These are phyloP conservation scores for Dermolepida albohirtum DNA, from an alignment of 2,888 invertebrate species.

Conservation along the genomic window DNA sequence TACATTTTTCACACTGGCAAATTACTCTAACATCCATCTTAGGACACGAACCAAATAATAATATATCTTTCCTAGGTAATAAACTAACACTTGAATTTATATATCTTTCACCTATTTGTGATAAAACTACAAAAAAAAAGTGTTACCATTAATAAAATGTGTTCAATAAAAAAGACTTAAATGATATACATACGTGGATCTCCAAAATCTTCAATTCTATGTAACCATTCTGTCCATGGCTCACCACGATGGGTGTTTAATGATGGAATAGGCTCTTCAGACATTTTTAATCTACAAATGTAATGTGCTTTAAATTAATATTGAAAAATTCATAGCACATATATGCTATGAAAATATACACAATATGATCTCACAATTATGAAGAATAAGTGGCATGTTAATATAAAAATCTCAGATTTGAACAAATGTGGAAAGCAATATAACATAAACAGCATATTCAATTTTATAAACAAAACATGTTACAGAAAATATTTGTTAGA, in stretches of 20 bases:
- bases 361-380: not conserved
- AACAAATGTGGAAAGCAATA: not conserved
- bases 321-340: not conserved
- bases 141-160: not conserved
- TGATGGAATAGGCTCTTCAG: conserved; percentile 37
- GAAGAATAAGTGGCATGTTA: not conserved
- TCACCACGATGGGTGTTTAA: conserved; percentile 32
- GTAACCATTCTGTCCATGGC: conserved; percentile 42
- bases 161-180: not conserved
- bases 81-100: conserved; percentile 47
- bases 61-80: conserved; percentile 59
- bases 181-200: conserved; percentile 35
- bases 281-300: conserved; percentile 39
- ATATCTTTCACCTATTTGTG: conserved; percentile 28
- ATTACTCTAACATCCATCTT: conserved; percentile 60
- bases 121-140: conserved; percentile 27
- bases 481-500: not conserved
- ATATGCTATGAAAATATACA: not conserved
- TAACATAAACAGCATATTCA: conserved; percentile 3
- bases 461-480: conserved; percentile 34
- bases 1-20: conserved; percentile 59
- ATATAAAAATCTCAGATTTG: conserved; percentile 19
- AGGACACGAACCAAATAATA: conserved; percentile 60
- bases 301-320: not conserved
- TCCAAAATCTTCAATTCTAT: conserved; percentile 30